Evolutionary conservation across 1,140 invertebrate genomes (phyloP), one percentile per base, ranked within the genome.

Genomic region (Tyrophagus putrescentiae): DNA sequence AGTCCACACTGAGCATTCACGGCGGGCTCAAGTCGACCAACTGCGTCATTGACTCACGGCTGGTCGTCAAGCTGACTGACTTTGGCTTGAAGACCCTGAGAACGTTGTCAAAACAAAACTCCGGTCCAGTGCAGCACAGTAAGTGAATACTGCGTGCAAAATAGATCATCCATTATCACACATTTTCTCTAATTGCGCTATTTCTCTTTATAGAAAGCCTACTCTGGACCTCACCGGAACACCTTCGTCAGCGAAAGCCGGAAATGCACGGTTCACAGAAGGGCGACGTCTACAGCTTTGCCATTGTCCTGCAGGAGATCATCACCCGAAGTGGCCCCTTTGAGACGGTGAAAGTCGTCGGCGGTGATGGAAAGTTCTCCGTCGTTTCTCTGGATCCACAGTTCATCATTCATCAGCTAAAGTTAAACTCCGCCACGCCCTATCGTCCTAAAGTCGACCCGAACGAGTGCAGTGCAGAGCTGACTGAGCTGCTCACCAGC

Each of bases 11-110:
- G 2, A 82, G 81, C 65, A 87, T 84, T 16, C 95, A 98, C 70
- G 94, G 94, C 1, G 86, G 86, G 67, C 75, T 98, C 9, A 98
- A 95, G 69, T 96, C 93, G 0, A 88, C 87, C 25, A 98, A 98
- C 71, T 98, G 94, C 72, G 87, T 98, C 0, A 91, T 98, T 0
- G 94, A 98, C 69, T 91, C 86, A 27, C 78, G 92, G 32, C 98
- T 98, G 70, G 92, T 96, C 0, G 75, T 98, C 1, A 98, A 98
- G 78, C 85, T 98, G 41, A 85, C 92, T 0, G 93, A 98, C 71
- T 98, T 97, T 70, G 95, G 95, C 4, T 73, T 98, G 0, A 82
- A 85, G 66, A 77, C 75, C 13, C 68, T 90, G 21, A 6, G 62
- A 16, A 60, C 34, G 36, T 34, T 57, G 28, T 56, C 60, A 4